Percentiles rank a stretch among this genome's conserved stretches.
phyloP scores from a whole-genome alignment of 37 sponge, comb jelly and placozoan species.

The Crambe crambe region DNA sequence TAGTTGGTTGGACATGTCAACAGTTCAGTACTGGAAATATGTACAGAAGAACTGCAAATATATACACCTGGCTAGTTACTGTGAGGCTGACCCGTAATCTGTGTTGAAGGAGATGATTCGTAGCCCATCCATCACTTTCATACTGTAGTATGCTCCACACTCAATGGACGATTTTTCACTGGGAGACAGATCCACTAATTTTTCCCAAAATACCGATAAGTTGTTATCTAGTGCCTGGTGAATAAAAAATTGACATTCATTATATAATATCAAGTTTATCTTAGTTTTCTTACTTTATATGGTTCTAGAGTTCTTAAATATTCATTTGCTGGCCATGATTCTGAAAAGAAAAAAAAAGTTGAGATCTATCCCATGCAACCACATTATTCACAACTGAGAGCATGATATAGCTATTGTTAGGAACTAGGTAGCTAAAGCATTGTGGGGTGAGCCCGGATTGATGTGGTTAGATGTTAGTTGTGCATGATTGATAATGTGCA shows the following conservation, averaged over 20 bases:
- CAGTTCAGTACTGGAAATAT: too few species aligned
- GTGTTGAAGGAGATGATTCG: slow-evolving; percentile 71
- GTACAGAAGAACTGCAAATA: too few species aligned
- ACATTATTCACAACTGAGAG: too few species aligned
- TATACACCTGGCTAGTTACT: too few species aligned
- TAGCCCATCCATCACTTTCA: slow-evolving; percentile 41
- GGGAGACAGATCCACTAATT: slow-evolving; percentile 41
- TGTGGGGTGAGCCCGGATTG: too few species aligned
- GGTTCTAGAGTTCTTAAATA: slow-evolving; percentile 37
- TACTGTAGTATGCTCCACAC: slow-evolving; percentile 72
- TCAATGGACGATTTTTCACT: slow-evolving; percentile 36
- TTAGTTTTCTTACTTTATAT: slow-evolving; percentile 23
- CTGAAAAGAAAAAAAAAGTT: slow-evolving; percentile 3
- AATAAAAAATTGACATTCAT: not conserved
- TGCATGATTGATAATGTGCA: too few species aligned
- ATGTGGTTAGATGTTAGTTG: too few species aligned
- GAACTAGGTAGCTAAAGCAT: too few species aligned
- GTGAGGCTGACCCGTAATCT: slow-evolving; percentile 56
- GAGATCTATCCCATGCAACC: too few species aligned
- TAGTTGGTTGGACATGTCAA: too few species aligned
- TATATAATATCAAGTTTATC: not conserved
- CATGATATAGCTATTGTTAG: too few species aligned
- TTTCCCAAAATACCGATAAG: slow-evolving; percentile 57
- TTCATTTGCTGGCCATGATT: slow-evolving; percentile 75
- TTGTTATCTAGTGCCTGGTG: slow-evolving; percentile 37